phyloP scores from a whole-genome alignment of 1,140 invertebrate species.

The Pissodes strobi region DNA sequence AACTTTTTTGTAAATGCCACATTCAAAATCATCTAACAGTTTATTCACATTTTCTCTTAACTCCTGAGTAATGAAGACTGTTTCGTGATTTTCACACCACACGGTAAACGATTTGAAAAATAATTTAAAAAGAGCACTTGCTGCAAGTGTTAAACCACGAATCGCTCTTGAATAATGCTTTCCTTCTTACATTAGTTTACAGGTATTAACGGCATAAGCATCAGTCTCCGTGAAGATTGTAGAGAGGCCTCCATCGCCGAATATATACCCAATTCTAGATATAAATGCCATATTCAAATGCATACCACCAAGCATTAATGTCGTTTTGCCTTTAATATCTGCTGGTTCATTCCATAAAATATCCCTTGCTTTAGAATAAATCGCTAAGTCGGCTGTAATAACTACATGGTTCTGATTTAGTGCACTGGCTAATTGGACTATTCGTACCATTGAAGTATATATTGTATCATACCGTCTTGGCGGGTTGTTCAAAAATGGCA shows the following conservation, averaged over 20 bases:
- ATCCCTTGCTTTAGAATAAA: too few relatives aligned
- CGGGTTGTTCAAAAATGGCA: slow-evolving; percentile 14
- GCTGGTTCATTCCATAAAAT: neutral
- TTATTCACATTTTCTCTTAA: too few relatives aligned
- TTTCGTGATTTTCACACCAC: too few relatives aligned
- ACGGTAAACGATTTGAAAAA: too few relatives aligned
- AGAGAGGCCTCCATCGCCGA: slow-evolving; percentile 9
- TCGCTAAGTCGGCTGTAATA: too few relatives aligned
- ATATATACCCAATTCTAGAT: slow-evolving; percentile 20
- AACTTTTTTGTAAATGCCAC: too few relatives aligned
- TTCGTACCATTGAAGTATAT: neutral
- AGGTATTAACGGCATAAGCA: slow-evolving; percentile 16
- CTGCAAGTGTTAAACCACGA: neutral
- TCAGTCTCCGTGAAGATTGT: slow-evolving; percentile 11
- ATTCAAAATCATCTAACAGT: too few relatives aligned
- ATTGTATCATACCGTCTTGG: slow-evolving; percentile 10
- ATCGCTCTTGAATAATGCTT: too few relatives aligned
- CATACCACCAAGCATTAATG: neutral
- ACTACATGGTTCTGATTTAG: slow-evolving; percentile 12
- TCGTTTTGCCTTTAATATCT: slow-evolving; percentile 1
- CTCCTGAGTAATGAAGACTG: too few relatives aligned
- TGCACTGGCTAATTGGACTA: slow-evolving; percentile 3
- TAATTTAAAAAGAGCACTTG: neutral
- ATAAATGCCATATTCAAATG: slow-evolving; percentile 25
- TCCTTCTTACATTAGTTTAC: slow-evolving; percentile 8